Conservation (phyloP, 1,140 invertebrate genomes). For the Lethocerus indicus region DNA sequence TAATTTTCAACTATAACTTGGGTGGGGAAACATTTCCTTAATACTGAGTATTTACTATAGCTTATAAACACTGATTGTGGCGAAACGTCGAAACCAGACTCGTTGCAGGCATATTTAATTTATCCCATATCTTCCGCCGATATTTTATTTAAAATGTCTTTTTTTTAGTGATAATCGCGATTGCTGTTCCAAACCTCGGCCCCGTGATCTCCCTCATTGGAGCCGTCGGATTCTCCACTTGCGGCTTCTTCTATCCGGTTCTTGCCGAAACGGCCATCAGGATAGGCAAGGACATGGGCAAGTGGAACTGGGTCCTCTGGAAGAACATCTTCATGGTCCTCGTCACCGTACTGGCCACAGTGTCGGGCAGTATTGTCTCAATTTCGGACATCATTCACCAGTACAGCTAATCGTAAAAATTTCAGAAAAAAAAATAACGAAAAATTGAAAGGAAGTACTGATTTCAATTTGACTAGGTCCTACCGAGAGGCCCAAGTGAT, state of each 20-base stretch:
- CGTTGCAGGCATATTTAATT: neutral
- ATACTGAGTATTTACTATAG: neutral
- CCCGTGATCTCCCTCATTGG: constrained; percentile 46
- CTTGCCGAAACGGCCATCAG: constrained; percentile 30
- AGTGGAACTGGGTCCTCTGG: constrained; percentile 5
- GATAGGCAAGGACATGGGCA: constrained; percentile 10
- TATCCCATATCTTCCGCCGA: neutral
- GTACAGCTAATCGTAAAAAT: neutral
- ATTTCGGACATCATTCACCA: constrained; percentile 35
- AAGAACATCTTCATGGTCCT: constrained; percentile 18
- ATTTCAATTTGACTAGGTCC: no score
- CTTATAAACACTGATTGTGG: neutral
- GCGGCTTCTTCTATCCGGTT: constrained; percentile 44
- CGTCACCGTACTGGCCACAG: constrained; percentile 39
- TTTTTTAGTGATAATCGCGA: constrained; percentile 26
- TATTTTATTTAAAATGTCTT: constrained; percentile 23
- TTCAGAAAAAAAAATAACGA: no score
- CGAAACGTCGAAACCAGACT: neutral
- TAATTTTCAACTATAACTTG: neutral
- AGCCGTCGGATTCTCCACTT: constrained; percentile 35
- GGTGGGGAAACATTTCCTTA: neutral
- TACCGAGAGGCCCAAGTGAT: no score
- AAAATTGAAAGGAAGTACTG: no score
- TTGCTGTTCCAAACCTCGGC: constrained; percentile 37
- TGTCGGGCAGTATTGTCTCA: constrained; percentile 42